Conservation (phyloP, 2,888 invertebrate species). For the Quadriops clusia region DNA sequence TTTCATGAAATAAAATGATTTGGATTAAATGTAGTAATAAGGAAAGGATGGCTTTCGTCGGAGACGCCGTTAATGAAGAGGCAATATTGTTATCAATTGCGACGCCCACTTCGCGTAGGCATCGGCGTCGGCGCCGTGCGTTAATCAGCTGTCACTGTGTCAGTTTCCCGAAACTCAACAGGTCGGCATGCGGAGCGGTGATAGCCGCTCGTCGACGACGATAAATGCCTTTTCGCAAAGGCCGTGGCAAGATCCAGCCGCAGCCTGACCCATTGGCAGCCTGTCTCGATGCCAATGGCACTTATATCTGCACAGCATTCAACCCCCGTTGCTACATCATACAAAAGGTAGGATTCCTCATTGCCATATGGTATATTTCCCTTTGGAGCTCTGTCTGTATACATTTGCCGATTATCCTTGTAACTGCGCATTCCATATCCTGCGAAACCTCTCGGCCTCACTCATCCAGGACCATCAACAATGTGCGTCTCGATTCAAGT, state of each 20-base stretch:
- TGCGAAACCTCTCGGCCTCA: no score
- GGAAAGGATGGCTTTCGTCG: no score
- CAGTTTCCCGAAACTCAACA: slow-evolving; percentile 39
- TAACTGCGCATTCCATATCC: no score
- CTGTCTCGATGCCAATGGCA: slow-evolving; percentile 43
- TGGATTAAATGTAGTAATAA: no score
- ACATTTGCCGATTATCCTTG: no score
- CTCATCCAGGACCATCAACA: no score
- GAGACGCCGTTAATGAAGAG: neutral
- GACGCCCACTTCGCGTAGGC: slow-evolving; percentile 21
- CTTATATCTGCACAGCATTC: slow-evolving; percentile 51
- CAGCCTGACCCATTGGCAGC: slow-evolving; percentile 34
- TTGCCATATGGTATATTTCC: slow-evolving; percentile 3
- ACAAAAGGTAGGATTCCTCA: slow-evolving; percentile 43
- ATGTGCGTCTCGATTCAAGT: no score
- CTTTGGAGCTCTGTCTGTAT: no score
- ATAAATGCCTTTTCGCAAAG: slow-evolving; percentile 36
- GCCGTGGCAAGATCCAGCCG: slow-evolving; percentile 25
- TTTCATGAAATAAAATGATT: no score
- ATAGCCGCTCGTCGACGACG: slow-evolving; percentile 25
- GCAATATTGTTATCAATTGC: slow-evolving; percentile 17
- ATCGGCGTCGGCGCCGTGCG: slow-evolving; percentile 19
- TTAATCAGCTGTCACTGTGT: slow-evolving; percentile 31
- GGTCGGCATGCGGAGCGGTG: slow-evolving; percentile 37
- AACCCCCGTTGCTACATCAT: slow-evolving; percentile 52